These are phyloP conservation scores for Triops cancriformis DNA, from an alignment of 1,140 invertebrate genomes.

Conservation along the genomic window DNA sequence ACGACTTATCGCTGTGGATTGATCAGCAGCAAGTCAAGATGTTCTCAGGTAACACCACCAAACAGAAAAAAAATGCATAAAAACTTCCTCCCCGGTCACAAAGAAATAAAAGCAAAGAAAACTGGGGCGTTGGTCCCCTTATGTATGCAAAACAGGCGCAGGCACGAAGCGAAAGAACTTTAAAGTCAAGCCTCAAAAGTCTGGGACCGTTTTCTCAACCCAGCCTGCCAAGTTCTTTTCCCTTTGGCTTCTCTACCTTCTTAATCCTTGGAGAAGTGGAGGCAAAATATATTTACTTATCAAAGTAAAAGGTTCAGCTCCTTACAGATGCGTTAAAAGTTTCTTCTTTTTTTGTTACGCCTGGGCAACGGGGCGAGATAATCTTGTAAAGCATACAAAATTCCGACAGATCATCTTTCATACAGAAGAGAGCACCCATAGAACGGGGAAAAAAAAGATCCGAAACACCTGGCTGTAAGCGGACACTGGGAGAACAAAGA, in stretches of 20 bases:
- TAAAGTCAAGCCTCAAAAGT: constrained; percentile 1
- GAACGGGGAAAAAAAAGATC: background rate
- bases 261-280: background rate
- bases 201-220: background rate
- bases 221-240: constrained; percentile 2
- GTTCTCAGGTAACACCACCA: constrained; percentile 60
- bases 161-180: constrained; percentile 13
- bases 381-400: constrained; percentile 11
- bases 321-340: background rate
- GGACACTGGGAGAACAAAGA: background rate
- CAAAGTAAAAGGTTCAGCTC: background rate
- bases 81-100: background rate
- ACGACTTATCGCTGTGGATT: constrained; percentile 68
- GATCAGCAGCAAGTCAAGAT: constrained; percentile 78
- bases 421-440: background rate
- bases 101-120: constrained; percentile 14
- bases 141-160: constrained; percentile 9
- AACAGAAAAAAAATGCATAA: background rate
- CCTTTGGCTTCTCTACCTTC: background rate
- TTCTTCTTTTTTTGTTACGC: background rate
- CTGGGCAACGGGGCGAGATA: background rate
- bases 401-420: background rate
- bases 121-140: constrained; percentile 14
- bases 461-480: background rate
- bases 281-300: background rate